Percentiles rank a stretch among this genome's conserved stretches.
Conservation (phyloP, 2,113 vertebrate species). For the Paradoxurus hermaphroditus region DNA sequence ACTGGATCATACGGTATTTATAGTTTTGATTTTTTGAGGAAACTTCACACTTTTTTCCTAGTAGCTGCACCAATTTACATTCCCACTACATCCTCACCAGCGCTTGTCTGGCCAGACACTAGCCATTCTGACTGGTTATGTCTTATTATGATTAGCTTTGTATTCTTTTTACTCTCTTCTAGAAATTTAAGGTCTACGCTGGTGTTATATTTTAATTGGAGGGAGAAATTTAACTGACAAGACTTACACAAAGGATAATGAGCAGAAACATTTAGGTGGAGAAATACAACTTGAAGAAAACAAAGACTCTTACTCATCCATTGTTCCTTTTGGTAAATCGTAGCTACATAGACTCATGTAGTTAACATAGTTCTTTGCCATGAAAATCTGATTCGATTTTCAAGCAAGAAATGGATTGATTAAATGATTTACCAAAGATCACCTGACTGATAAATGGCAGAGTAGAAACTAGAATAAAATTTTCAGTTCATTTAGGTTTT, state of each 20-base stretch:
- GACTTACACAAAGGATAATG: background rate
- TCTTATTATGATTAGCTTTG: background rate
- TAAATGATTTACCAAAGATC: constrained; percentile 44
- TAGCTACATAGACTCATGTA: background rate
- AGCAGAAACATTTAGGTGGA: background rate
- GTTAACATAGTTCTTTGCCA: constrained; percentile 37
- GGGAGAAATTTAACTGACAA: background rate
- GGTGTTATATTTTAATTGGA: background rate
- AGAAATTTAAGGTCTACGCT: constrained; percentile 11
- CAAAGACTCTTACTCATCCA: background rate
- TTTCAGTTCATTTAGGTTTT: constrained; percentile 41
- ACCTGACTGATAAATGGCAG: background rate
- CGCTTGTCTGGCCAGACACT: background rate
- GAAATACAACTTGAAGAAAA: constrained; percentile 3
- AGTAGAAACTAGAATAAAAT: constrained; percentile 27
- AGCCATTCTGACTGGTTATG: background rate
- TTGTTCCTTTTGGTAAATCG: background rate
- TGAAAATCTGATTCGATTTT: background rate
- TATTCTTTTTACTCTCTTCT: background rate
- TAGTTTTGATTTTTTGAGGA: background rate
- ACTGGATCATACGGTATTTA: background rate
- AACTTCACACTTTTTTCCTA: background rate
- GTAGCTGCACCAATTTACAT: background rate
- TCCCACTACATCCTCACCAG: background rate
- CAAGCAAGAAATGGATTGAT: constrained; percentile 46